Percentiles rank a stretch among this genome's conserved stretches.
Evolutionary conservation across 2,888 invertebrate species (phyloP).

Genomic region (Amphipyra tragopoginis): DNA sequence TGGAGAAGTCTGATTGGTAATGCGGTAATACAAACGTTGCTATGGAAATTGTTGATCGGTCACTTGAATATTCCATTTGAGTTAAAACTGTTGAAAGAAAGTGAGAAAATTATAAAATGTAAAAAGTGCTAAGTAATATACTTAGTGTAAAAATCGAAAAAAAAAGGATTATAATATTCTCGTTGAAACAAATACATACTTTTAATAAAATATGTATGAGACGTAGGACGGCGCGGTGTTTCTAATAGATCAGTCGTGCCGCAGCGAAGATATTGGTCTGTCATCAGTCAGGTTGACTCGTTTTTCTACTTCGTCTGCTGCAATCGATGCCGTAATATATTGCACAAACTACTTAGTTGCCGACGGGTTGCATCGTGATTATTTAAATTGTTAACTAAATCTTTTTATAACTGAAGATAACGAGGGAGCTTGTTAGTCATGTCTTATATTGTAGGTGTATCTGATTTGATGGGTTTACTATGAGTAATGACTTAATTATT

Average conservation of each 20-base stretch:
- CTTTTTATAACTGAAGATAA: conserved; percentile 45
- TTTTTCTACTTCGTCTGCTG: conserved; percentile 34
- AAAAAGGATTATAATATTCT: conserved; percentile 2
- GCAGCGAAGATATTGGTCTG: conserved; percentile 42
- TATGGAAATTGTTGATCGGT: too few species aligned
- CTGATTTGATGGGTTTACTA: conserved; percentile 35
- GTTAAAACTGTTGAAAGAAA: too few species aligned
- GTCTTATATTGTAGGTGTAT: conserved; percentile 22
- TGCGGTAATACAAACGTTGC: too few species aligned
- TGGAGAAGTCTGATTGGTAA: too few species aligned
- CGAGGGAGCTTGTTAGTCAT: conserved; percentile 45
- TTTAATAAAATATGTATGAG: conserved; percentile 23
- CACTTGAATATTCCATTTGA: too few species aligned
- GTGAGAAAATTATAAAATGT: too few species aligned
- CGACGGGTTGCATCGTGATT: conserved; percentile 35
- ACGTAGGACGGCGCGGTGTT: conserved; percentile 1
- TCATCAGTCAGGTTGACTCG: conserved; percentile 45
- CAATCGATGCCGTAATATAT: conserved; percentile 52
- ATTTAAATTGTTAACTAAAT: conserved; percentile 48
- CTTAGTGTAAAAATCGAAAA: too few species aligned
- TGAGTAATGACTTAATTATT: conserved; percentile 42
- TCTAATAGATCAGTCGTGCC: conserved; percentile 32
- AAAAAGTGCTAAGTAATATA: too few species aligned
- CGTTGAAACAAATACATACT: conserved; percentile 19
- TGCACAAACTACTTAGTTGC: conserved; percentile 50